A percentile compares a stretch with the other conserved stretches of the same genome.
These are phyloP conservation scores for Lutjanus argentimaculatus DNA, from an alignment of 2,797 vertebrate species.

Conservation along the genomic window DNA sequence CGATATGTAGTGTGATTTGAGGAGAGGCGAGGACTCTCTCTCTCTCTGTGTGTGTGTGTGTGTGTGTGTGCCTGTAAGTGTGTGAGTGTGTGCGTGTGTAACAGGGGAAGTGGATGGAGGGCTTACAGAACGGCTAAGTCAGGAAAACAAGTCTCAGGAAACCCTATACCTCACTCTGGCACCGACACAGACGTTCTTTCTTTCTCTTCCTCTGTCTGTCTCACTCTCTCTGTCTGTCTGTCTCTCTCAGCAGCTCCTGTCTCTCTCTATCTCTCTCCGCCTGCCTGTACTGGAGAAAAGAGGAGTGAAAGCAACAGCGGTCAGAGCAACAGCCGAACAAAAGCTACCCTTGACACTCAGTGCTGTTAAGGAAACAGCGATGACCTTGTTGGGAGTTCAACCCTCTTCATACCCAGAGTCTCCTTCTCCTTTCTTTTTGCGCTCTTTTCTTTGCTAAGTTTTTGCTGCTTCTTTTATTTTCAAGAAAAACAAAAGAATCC, in stretches of 20 bases:
- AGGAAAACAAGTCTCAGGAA: conserved; percentile 83
- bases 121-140: conserved; percentile 79
- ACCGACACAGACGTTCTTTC: conserved; percentile 76
- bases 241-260: conserved; percentile 46
- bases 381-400: conserved; percentile 46
- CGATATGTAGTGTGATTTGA: conserved; percentile 77
- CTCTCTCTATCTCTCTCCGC: conserved; percentile 13
- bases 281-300: conserved; percentile 41
- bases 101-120: conserved; percentile 77
- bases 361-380: conserved; percentile 42
- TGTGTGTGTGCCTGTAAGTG: conserved; percentile 35
- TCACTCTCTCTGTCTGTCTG: conserved; percentile 31
- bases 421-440: neutral
- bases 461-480: neutral
- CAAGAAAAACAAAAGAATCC: neutral
- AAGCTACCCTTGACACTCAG: conserved; percentile 53
- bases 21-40: conserved; percentile 59
- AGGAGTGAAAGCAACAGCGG: conserved; percentile 46
- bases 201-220: conserved; percentile 63
- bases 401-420: neutral
- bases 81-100: conserved; percentile 50
- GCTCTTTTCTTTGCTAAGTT: neutral
- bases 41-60: conserved; percentile 51
- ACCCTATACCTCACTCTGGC: conserved; percentile 79
- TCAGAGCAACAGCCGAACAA: conserved; percentile 48